Evolutionary conservation across 2,797 vertebrate genomes (phyloP).

Genomic region (Anguilla anguilla): DNA sequence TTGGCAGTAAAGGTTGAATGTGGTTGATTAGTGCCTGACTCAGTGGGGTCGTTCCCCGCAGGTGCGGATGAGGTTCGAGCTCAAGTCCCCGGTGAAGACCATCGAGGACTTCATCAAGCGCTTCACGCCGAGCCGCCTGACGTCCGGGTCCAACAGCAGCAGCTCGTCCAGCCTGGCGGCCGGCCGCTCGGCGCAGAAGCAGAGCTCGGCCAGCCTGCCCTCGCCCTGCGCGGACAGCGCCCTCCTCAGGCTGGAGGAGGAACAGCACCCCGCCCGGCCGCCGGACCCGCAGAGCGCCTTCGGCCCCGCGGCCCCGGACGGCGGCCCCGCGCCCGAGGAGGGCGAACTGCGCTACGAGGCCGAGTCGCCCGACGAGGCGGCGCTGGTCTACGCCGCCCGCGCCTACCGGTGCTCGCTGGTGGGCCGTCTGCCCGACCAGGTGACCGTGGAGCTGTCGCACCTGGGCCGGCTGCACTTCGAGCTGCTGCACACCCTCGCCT

Average conservation of each 20-base stretch:
- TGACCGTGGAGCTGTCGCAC: constrained; percentile 90
- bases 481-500: constrained; percentile 91
- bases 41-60: constrained; percentile 48
- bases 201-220: constrained; percentile 75
- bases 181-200: constrained; percentile 76
- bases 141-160: constrained; percentile 87
- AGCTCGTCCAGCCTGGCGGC: constrained; percentile 82
- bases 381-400: constrained; percentile 89
- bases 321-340: constrained; percentile 60
- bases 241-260: constrained; percentile 82
- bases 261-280: constrained; percentile 42
- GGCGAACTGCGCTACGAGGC: constrained; percentile 91
- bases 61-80: constrained; percentile 86
- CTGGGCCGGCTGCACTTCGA: constrained; percentile 90
- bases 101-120: constrained; percentile 94
- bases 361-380: constrained; percentile 93
- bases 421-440: constrained; percentile 88
- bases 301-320: constrained; percentile 51
- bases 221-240: constrained; percentile 78
- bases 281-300: constrained; percentile 69
- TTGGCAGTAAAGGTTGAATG: no score
- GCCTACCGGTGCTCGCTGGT: constrained; percentile 91
- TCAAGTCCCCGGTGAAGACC: constrained; percentile 95
- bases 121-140: constrained; percentile 90
- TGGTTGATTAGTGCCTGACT: no score